phyloP scores from a whole-genome alignment of 2,113 vertebrate genomes.

The Lethenteron reissneri region DNA sequence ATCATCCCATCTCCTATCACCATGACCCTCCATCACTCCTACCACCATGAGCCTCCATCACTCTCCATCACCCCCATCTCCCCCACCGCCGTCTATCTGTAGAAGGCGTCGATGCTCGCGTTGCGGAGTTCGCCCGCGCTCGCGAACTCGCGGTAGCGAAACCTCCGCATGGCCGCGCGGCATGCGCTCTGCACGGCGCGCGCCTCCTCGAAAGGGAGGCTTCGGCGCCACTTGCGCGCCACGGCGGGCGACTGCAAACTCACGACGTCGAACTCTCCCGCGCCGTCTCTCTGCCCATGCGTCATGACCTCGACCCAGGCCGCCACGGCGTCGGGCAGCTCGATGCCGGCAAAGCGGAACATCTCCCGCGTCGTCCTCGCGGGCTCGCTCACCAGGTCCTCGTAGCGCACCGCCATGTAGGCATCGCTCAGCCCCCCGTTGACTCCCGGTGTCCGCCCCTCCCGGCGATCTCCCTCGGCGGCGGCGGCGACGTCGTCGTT shows the following conservation, averaged over 20 bases:
- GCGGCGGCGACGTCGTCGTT: conserved; percentile 3
- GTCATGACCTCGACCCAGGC: conserved; percentile 8
- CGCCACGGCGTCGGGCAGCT: not conserved
- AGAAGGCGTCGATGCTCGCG: no score
- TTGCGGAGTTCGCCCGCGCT: no score
- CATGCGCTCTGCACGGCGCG: conserved; percentile 7
- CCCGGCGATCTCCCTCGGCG: not conserved
- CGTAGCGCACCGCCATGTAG: conserved; percentile 8
- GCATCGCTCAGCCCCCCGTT: not conserved
- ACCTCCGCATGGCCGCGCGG: conserved; percentile 1
- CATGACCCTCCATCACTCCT: no score
- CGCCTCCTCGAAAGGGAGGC: conserved; percentile 7
- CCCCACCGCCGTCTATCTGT: no score
- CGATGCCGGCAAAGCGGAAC: conserved; percentile 6
- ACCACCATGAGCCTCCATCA: no score
- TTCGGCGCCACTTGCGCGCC: conserved; percentile 9
- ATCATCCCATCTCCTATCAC: no score
- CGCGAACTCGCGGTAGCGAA: conserved; percentile 6
- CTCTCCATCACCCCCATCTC: no score
- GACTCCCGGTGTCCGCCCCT: not conserved
- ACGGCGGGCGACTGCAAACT: not conserved
- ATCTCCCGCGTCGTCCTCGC: not conserved
- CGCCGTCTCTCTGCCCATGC: not conserved
- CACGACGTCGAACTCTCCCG: not conserved
- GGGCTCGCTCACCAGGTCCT: conserved; percentile 7